Base-by-base conservation (phyloP, 2,888 invertebrate species). In the Tillus elongatus region DNA sequence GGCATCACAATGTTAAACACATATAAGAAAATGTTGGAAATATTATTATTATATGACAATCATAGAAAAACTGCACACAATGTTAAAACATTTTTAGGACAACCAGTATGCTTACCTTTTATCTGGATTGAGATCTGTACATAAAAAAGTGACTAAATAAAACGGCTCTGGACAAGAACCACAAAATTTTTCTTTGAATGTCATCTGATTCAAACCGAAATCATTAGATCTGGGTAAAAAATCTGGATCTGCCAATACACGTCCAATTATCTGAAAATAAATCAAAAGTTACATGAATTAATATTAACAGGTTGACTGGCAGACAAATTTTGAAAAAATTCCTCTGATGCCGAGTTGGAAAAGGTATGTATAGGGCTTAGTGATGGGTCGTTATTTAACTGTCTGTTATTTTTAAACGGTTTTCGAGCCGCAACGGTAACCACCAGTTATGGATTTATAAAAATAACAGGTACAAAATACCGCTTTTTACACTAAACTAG, bases 181-280 rank as follows among this genome's bases (percentile, higher is more conserved):
- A 59, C 92, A 92, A 67, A 90, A 93, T 64, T 87, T 86, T 49
- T 88, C 87, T 35, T 79, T 72, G 61, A 93, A 95, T 3, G 80
- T 75, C 41, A 77, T 73, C 60, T 89, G 88, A 68, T 93, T 91
- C 12, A 95, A 70, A 1, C 92, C 92, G 63, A 95, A 95, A 68
- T 95, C 93, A 26, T 82, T 75, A 1, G 89, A 87, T 27, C 95
- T 76, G 2, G 95, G 93, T 47, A 95, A 69, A 61, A 81, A 86
- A 66, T 95, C 95, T 0, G 95, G 95, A 71, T 95, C 95, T 0
- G 95, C 95, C 44, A 88, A 84, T 3, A 95, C 91, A 29, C 93
- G 77, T 0, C 93, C 93, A 56, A 95, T 95, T 51, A 95, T 89
- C 84, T 88, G 57, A 2, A 58, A 56, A 37, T 30, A 24, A 14